Evolutionary conservation across 2,797 vertebrate species (phyloP).

Genomic region (Meriones psammophilus): DNA sequence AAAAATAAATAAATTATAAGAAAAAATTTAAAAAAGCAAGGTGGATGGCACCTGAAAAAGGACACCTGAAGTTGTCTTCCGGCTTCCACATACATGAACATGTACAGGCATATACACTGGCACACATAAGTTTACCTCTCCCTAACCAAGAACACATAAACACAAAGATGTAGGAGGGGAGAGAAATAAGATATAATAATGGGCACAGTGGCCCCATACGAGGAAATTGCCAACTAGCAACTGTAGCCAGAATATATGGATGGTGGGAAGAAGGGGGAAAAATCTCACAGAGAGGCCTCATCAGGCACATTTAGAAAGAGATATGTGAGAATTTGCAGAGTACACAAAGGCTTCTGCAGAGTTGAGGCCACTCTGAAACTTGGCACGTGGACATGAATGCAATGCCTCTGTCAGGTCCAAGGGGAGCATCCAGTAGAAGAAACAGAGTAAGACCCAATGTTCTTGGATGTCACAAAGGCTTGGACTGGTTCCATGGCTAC

Average conservation of each 20-base stretch:
- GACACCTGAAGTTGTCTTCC: neutral
- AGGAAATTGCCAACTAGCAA: neutral
- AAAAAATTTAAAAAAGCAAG: neutral
- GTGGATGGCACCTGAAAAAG: neutral
- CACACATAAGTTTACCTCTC: neutral
- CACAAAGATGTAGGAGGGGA: neutral
- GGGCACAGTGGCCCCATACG: neutral
- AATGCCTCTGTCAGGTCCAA: neutral
- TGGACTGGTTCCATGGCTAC: neutral
- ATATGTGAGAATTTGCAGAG: neutral
- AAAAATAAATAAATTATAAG: too few species aligned
- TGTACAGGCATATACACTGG: too few species aligned
- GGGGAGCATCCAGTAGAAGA: neutral
- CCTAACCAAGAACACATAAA: neutral
- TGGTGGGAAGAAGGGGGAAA: neutral
- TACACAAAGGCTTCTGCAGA: neutral
- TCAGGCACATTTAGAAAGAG: neutral
- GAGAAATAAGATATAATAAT: neutral
- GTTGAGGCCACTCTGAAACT: neutral
- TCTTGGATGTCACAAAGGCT: neutral
- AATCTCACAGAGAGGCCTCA: neutral
- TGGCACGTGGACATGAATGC: neutral
- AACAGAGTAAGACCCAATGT: neutral
- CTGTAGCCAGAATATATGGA: neutral
- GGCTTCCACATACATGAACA: neutral